Percentiles rank a stretch among this genome's conserved stretches.
Conservation (phyloP, 2,888 invertebrate species). For the Yponomeuta plumbellus region DNA sequence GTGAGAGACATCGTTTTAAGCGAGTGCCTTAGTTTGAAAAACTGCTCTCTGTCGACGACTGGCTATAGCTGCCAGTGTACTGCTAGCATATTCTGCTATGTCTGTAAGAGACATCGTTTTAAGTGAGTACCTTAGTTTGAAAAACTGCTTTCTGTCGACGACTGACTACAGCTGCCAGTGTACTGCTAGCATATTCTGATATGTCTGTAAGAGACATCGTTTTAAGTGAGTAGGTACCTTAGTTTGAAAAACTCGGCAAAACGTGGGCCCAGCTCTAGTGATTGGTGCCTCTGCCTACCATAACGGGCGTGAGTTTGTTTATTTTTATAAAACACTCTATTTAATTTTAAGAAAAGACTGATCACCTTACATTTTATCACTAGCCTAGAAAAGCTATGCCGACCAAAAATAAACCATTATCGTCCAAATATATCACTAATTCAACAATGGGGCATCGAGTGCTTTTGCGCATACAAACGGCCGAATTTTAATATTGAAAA, state of each 20-base stretch:
- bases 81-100: constrained; percentile 43
- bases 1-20: constrained; percentile 63
- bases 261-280: no score
- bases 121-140: constrained; percentile 41
- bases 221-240: constrained; percentile 63
- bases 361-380: no score
- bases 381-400: neutral
- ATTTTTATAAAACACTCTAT: no score
- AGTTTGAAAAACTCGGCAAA: no score
- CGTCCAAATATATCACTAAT: constrained; percentile 16
- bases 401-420: neutral
- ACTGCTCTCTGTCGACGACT: neutral
- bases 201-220: constrained; percentile 58
- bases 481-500: constrained; percentile 29
- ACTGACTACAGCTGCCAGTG: neutral
- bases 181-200: constrained; percentile 46
- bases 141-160: neutral
- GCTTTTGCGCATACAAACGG: constrained; percentile 33
- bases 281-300: no score
- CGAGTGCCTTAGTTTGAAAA: constrained; percentile 34
- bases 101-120: constrained; percentile 61
- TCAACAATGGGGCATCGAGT: constrained; percentile 28
- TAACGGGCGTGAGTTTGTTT: no score
- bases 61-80: neutral
- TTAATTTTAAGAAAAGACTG: neutral